These are phyloP conservation scores for Hippoglossus hippoglossus DNA, from an alignment of 2,797 vertebrate genomes.

Conservation along the genomic window DNA sequence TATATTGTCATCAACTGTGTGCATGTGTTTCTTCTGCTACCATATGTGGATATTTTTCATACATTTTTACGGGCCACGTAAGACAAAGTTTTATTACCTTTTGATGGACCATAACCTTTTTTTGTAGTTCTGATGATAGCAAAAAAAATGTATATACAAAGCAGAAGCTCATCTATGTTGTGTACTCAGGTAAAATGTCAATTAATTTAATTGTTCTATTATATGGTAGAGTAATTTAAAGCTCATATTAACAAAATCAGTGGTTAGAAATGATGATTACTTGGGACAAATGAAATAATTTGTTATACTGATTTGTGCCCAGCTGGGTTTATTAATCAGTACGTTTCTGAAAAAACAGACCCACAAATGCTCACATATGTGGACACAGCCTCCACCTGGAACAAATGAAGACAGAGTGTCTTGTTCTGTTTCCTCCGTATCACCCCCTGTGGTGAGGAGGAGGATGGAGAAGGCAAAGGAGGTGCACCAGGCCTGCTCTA, in stretches of 20 bases:
- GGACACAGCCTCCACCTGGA: not conserved
- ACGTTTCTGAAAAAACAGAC: not conserved
- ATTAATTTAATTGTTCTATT: not conserved
- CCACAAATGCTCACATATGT: not conserved
- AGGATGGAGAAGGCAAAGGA: slow-evolving; percentile 64
- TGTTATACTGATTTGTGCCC: not conserved
- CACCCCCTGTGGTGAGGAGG: slow-evolving; percentile 61
- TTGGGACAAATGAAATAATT: not conserved
- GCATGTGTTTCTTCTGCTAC: not conserved
- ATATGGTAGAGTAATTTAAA: not conserved
- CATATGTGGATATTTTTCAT: not conserved
- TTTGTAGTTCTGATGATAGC: slow-evolving; percentile 7
- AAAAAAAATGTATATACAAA: not conserved
- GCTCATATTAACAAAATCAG: not conserved
- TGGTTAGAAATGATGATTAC: not conserved
- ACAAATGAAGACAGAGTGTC: slow-evolving; percentile 36
- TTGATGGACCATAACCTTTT: not conserved
- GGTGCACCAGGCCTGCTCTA: slow-evolving; percentile 80
- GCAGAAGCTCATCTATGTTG: not conserved
- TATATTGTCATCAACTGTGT: not conserved
- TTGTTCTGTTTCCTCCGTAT: slow-evolving; percentile 25
- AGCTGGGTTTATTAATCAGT: not conserved
- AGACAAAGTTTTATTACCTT: not conserved
- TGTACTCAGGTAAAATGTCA: not conserved
- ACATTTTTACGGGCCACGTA: not conserved